These are phyloP conservation scores for Yoshiicerus persimilis DNA, from an alignment of 1,140 invertebrate genomes.

Conservation along the genomic window DNA sequence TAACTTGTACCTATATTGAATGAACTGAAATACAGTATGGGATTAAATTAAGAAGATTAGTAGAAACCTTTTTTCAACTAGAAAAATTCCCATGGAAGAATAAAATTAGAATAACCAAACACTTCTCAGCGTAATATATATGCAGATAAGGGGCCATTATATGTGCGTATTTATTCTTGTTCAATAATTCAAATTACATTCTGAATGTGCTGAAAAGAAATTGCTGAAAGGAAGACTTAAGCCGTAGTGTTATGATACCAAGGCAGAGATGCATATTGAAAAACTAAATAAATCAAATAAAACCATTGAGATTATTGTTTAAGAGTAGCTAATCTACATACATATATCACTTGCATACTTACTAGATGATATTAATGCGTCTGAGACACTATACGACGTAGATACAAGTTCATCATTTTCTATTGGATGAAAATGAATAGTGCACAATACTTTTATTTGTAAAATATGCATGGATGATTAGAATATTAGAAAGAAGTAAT, in stretches of 20 bases:
- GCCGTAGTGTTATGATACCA: not conserved
- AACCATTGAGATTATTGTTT: not conserved
- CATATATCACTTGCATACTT: not conserved
- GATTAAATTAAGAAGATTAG: not conserved
- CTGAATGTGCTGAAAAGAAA: not conserved
- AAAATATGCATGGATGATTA: not conserved
- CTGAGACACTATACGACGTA: not conserved
- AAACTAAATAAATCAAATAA: not conserved
- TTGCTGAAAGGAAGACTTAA: not conserved
- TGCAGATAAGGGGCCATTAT: not conserved
- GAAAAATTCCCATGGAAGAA: not conserved
- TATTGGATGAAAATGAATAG: not conserved
- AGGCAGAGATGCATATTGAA: not conserved
- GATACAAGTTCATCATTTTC: not conserved
- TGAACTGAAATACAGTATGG: not conserved
- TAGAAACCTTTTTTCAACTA: not conserved
- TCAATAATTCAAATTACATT: not conserved
- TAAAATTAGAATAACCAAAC: conserved; percentile 3
- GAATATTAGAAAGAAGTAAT: not conserved
- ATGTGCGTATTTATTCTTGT: not conserved
- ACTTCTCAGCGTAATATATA: not conserved
- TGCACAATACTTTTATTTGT: not conserved
- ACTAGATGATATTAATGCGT: not conserved
- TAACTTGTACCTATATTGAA: too few relatives aligned
- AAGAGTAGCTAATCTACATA: not conserved